Percentiles rank a stretch among this genome's conserved stretches.
phyloP scores from a whole-genome alignment of 2,888 invertebrate species.

The Archaeoteleia sp. region DNA sequence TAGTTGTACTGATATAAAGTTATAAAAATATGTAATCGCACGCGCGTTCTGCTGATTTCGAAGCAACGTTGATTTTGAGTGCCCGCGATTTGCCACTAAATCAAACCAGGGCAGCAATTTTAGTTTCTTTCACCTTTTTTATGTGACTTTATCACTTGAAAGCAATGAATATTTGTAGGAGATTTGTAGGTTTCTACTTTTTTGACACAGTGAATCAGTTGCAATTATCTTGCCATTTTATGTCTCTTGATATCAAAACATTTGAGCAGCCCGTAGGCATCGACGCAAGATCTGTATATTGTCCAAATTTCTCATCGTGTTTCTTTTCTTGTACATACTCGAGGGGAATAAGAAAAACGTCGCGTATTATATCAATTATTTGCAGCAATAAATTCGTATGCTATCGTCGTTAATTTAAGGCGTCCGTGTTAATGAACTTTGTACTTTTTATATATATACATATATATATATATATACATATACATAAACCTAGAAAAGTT shows the following conservation, averaged over 20 bases:
- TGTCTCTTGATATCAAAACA: no score
- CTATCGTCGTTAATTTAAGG: constrained; percentile 56
- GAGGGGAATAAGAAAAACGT: constrained; percentile 16
- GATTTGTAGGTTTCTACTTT: no score
- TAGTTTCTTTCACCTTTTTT: no score
- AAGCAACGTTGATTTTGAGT: background rate
- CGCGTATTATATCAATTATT: constrained; percentile 20
- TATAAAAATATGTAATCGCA: constrained; percentile 36
- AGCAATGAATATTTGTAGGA: no score
- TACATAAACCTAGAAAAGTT: constrained; percentile 29
- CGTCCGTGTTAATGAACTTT: constrained; percentile 50
- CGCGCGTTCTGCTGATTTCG: constrained; percentile 27
- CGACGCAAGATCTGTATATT: constrained; percentile 5
- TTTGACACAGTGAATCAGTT: no score
- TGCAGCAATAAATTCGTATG: constrained; percentile 55
- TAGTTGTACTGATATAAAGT: constrained; percentile 30
- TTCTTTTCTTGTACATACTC: constrained; percentile 26
- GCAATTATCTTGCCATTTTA: no score
- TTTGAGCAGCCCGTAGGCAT: no score
- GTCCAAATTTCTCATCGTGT: background rate
- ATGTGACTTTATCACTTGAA: no score
- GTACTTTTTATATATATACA: constrained; percentile 47
- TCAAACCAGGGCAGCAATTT: no score
- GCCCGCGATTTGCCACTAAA: background rate
- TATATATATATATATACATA: constrained; percentile 29